Base-by-base conservation (phyloP, 2,113 vertebrate species). In the Podarcis cretensis region DNA sequence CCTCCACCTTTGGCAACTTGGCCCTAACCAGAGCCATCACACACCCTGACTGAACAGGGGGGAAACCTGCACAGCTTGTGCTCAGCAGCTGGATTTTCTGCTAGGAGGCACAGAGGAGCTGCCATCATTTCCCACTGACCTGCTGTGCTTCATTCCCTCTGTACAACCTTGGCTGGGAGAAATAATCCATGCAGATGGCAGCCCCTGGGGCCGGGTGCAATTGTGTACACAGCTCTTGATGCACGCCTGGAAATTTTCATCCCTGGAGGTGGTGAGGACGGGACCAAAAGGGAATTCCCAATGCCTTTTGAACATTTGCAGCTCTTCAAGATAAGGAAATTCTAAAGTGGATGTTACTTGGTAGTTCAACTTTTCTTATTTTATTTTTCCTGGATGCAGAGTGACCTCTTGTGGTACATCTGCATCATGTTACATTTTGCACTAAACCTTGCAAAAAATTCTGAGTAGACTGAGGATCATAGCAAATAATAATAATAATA, bases 381-480 rank as follows among this genome's bases (percentile, higher is more conserved):
- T 82, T 95, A 93, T 79, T 80, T 12, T 78, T 65, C 89, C 94
- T 97, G 96, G 83, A 89, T n/a, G 69, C 92, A n/a, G 80, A 92
- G 88, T 94, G 94, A 94, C 96, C 95, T 96, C 96, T 96, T 90
- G 96, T 90, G 96, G 94, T 54, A 16, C 5, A 35, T 0, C 5
- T 18, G 5, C 84, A 3, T 76, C 20, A 37, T 10, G 91, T 92
- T 77, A 13, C 92, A 94, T 21, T 78, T 20, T 84, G 57, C 68
- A 30, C 78, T 5, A 0, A 0, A n/a, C 0, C 0, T 40, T 6
- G 65, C 54, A 10, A 54, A 20, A 63, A 14, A 18, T 1, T 20
- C 59, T 63, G 18, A 63, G 18, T 18, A 63, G 4, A 5, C 16
- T 18, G 13, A 63, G 4, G 13, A 20, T 63, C 18, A 0, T 63